Evolutionary conservation across 2,797 vertebrate genomes (phyloP).

Genomic region (Eulemur albifrons): DNA sequence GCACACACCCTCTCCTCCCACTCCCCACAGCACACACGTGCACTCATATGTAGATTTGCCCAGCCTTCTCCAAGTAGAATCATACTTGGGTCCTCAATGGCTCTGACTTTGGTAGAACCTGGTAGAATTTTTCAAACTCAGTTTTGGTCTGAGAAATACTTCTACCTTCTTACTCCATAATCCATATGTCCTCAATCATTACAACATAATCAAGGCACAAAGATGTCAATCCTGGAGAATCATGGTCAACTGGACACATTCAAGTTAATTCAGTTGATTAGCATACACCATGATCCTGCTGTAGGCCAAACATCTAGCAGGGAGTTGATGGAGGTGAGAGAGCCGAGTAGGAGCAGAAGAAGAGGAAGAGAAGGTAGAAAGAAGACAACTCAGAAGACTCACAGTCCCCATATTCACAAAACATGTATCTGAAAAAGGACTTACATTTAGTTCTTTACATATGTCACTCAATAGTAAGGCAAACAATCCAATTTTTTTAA

Average conservation of each 20-base stretch:
- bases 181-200: neutral
- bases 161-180: neutral
- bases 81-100: neutral
- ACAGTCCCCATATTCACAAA: neutral
- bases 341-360: neutral
- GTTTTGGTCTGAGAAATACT: neutral
- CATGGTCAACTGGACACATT: neutral
- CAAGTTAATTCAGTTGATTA: neutral
- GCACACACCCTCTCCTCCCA: neutral
- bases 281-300: neutral
- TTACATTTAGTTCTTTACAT: neutral
- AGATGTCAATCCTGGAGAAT: neutral
- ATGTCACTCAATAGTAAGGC: neutral
- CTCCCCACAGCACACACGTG: neutral
- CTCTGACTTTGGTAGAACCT: neutral
- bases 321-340: too few species aligned
- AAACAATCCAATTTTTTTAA: neutral
- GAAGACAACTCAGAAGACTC: neutral
- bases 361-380: neutral
- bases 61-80: neutral
- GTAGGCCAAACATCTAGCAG: neutral
- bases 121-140: conserved; percentile 5
- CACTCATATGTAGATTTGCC: neutral
- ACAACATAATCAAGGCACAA: neutral
- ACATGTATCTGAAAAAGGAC: neutral